Evolutionary conservation across 2,888 invertebrate genomes (phyloP), one percentile per base, ranked within the genome.

Genomic region (Sturmia bella): DNA sequence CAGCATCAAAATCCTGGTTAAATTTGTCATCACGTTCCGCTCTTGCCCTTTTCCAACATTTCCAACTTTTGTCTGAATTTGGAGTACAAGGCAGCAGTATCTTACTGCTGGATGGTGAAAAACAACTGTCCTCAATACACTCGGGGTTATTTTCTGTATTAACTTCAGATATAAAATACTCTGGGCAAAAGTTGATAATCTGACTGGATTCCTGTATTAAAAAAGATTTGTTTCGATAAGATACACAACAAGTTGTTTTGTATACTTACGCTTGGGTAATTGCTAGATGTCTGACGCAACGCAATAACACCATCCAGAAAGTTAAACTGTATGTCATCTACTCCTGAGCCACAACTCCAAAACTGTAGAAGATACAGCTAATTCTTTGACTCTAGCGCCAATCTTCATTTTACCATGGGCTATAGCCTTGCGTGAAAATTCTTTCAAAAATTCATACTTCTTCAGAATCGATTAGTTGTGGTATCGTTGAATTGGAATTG

Each of bases 351-450:
- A n/a, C n/a, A n/a, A n/a, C n/a, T n/a, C n/a, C n/a, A n/a, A n/a
- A n/a, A n/a, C n/a, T n/a, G n/a, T n/a, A n/a, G n/a, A n/a, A n/a
- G n/a, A n/a, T n/a, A n/a, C n/a, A n/a, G n/a, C 12, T 24, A 61
- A n/a, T 37, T 7, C 21, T 61, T 61, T n/a, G 59, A 59, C 3
- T 24, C 59, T 41, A n/a, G n/a, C n/a, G n/a, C 21, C 59, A 21
- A 41, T 12, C 41, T 59, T 59, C 19, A 21, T 59, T 19, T 57
- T 59, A n/a, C n/a, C n/a, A n/a, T n/a, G n/a, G n/a, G n/a, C n/a
- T n/a, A n/a, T n/a, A n/a, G n/a, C n/a, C n/a, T n/a, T n/a, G n/a
- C n/a, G n/a, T n/a, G n/a, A n/a, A n/a, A n/a, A n/a, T n/a, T n/a
- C n/a, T n/a, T n/a, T n/a, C n/a, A n/a, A n/a, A n/a, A n/a, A n/a